Evolutionary conservation across 2,113 vertebrate species (phyloP).

Genomic region (Chaetura pelagica): DNA sequence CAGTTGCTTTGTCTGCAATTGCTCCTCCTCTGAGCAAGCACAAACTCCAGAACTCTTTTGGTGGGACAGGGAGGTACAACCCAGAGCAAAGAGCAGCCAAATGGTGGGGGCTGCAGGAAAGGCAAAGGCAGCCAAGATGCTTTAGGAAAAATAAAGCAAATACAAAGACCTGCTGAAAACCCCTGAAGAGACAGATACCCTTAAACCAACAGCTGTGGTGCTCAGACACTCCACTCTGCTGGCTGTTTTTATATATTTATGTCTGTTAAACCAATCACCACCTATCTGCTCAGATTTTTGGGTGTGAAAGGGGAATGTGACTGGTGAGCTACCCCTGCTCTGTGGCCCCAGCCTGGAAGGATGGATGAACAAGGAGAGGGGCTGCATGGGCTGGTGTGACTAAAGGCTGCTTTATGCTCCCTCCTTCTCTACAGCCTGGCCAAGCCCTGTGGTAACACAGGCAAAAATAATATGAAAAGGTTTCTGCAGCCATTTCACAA

Average conservation of each 20-base stretch:
- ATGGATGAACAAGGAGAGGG: background rate
- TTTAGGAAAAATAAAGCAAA: background rate
- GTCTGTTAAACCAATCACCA: background rate
- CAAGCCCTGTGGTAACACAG: background rate
- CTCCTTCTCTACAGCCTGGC: background rate
- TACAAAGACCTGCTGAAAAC: slow-evolving; percentile 8
- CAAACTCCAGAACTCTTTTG: accelerated
- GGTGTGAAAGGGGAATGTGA: background rate
- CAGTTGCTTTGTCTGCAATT: background rate
- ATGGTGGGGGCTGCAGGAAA: background rate
- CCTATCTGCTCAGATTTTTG: background rate
- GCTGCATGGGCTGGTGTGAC: background rate
- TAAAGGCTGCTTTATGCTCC: slow-evolving; percentile 39
- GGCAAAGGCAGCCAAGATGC: slow-evolving; percentile 1
- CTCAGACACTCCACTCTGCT: background rate
- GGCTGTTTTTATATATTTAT: background rate
- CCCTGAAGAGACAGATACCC: background rate
- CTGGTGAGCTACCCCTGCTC: background rate
- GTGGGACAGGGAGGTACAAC: background rate
- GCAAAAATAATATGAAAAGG: background rate
- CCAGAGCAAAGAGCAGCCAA: background rate
- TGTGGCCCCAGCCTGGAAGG: background rate
- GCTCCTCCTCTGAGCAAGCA: background rate
- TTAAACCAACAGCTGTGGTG: background rate
- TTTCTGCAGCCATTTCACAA: background rate